These are phyloP conservation scores for Scaptomyza caliginosa DNA, from an alignment of 2,888 invertebrate species.

Conservation along the genomic window DNA sequence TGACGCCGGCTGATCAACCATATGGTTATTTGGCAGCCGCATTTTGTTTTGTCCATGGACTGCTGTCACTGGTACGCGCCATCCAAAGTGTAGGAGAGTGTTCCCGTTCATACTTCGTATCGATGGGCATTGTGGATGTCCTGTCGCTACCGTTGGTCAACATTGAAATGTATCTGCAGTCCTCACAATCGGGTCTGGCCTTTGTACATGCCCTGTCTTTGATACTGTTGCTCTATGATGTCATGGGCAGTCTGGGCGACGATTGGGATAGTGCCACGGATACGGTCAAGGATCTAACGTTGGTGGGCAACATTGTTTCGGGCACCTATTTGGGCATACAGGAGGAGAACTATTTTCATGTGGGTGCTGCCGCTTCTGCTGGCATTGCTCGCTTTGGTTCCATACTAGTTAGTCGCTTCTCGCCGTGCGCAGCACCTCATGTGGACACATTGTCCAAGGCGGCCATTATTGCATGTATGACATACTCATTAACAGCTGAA, in stretches of 20 bases:
- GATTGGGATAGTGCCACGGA: constrained; percentile 53
- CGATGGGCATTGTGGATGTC: constrained; percentile 59
- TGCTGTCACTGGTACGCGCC: constrained; percentile 49
- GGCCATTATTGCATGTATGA: constrained; percentile 26
- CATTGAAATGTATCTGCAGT: constrained; percentile 66
- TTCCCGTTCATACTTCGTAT: constrained; percentile 35
- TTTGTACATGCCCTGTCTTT: constrained; percentile 65
- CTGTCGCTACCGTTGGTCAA: constrained; percentile 69
- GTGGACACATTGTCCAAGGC: constrained; percentile 27
- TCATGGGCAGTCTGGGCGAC: constrained; percentile 52
- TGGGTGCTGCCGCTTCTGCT: constrained; percentile 48
- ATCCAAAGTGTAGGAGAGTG: constrained; percentile 9
- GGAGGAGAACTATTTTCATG: constrained; percentile 53
- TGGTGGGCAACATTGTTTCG: constrained; percentile 66
- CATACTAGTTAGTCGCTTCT: background rate
- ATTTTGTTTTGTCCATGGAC: constrained; percentile 66
- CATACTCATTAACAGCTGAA: constrained; percentile 28
- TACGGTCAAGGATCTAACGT: constrained; percentile 63
- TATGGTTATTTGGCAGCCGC: constrained; percentile 66
- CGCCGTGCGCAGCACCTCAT: background rate
- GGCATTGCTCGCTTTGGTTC: constrained; percentile 33
- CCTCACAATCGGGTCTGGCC: constrained; percentile 50
- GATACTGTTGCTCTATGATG: constrained; percentile 68
- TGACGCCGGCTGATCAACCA: constrained; percentile 48
- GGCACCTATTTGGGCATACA: constrained; percentile 53